Conservation (phyloP, 2,888 invertebrate species). For the Mechanitis messenoides region DNA sequence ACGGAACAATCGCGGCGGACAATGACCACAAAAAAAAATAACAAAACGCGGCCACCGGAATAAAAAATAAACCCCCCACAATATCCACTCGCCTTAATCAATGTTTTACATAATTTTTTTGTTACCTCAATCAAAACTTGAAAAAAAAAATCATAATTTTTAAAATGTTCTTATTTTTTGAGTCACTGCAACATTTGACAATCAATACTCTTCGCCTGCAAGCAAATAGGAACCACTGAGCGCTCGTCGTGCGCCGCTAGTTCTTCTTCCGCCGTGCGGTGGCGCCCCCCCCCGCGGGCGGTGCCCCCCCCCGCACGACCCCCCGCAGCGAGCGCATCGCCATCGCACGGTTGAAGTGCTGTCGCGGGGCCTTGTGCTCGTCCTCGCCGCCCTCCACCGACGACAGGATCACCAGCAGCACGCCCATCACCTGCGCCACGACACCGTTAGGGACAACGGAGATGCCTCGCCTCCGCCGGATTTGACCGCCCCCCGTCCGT, state of each 20-base stretch:
- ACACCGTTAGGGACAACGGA: too few species aligned
- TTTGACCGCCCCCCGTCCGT: too few species aligned
- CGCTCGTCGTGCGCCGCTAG: too few species aligned
- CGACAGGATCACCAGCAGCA: slow-evolving; percentile 88
- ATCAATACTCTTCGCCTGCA: not conserved
- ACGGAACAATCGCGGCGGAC: not conserved
- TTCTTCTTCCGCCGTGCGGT: too few species aligned
- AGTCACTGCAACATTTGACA: not conserved
- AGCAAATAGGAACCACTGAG: slow-evolving; percentile 12
- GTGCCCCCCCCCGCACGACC: slow-evolving; percentile 53
- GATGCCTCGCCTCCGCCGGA: too few species aligned
- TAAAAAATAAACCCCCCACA: not conserved
- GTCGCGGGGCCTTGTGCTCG: slow-evolving; percentile 84
- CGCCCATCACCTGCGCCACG: slow-evolving; percentile 81
- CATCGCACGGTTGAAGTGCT: slow-evolving; percentile 93
- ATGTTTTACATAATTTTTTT: too few species aligned
- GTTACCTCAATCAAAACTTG: too few species aligned
- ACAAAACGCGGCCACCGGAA: not conserved
- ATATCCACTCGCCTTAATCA: too few species aligned
- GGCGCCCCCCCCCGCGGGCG: slow-evolving; percentile 28
- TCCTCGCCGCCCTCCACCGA: slow-evolving; percentile 80
- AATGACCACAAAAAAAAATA: not conserved
- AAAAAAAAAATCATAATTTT: too few species aligned
- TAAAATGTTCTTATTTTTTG: not conserved
- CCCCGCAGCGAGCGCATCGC: slow-evolving; percentile 89